A percentile compares a stretch with the other conserved stretches of the same genome.
phyloP scores from a whole-genome alignment of 2,113 vertebrate species.

The Uropsilus gracilis region DNA sequence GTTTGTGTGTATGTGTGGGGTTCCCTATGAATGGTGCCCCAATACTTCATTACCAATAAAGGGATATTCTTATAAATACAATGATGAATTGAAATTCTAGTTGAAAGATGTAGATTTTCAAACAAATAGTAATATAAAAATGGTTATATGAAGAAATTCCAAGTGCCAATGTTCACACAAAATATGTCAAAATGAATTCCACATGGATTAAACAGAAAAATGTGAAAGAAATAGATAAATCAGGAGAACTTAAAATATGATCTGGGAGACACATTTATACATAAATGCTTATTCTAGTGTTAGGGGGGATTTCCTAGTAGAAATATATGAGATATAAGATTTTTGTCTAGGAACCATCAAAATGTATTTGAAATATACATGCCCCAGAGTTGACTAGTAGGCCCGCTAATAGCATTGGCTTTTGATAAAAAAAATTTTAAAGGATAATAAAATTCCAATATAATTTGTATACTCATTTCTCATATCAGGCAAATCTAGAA shows the following conservation, averaged over 20 bases:
- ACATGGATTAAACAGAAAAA: background rate
- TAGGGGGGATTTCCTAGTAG: background rate
- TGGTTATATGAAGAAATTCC: background rate
- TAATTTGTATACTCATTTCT: background rate
- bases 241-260: background rate
- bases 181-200: background rate
- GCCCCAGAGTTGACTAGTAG: background rate
- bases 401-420: background rate
- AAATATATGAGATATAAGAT: background rate
- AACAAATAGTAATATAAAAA: background rate
- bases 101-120: background rate
- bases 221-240: background rate
- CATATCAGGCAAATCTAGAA: too few relatives aligned
- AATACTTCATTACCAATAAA: background rate
- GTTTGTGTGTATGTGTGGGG: background rate
- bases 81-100: background rate
- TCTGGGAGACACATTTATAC: background rate
- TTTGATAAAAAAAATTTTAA: background rate
- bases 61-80: background rate
- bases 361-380: conserved; percentile 13
- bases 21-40: background rate
- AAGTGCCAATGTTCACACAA: background rate
- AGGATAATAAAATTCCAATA: background rate
- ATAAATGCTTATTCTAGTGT: background rate
- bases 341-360: background rate